Evolutionary conservation across 1,140 invertebrate genomes (phyloP).

Genomic region (Spodoptera litura): DNA sequence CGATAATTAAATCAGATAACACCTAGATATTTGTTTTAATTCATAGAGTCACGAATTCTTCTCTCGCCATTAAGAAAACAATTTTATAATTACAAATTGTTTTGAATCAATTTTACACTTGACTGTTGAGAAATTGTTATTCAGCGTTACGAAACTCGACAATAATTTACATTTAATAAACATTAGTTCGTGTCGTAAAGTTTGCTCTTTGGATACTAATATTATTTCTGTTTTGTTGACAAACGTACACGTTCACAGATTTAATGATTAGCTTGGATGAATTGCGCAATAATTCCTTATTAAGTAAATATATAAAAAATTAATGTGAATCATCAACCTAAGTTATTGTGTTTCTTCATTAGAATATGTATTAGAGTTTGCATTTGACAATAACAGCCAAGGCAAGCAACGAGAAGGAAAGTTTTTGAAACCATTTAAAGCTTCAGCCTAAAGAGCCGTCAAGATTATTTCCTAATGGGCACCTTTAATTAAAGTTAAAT

Average conservation of each 20-base stretch:
- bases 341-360: too few relatives aligned
- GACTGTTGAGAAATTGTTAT: slow-evolving; percentile 2
- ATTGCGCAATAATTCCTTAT: not conserved
- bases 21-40: slow-evolving; percentile 19
- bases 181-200: slow-evolving; percentile 10
- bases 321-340: not conserved
- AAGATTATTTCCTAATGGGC: slow-evolving; percentile 16
- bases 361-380: too few relatives aligned
- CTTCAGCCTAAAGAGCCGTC: not conserved
- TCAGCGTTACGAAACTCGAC: slow-evolving; percentile 9
- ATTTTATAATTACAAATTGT: slow-evolving; percentile 23
- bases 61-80: slow-evolving; percentile 6
- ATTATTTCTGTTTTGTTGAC: slow-evolving; percentile 1
- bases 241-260: not conserved
- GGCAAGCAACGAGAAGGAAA: too few relatives aligned
- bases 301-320: not conserved
- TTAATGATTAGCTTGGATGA: not conserved
- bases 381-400: too few relatives aligned
- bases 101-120: slow-evolving; percentile 26
- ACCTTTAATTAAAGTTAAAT: slow-evolving; percentile 19
- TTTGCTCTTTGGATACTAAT: slow-evolving; percentile 13
- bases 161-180: slow-evolving; percentile 6
- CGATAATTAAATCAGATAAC: slow-evolving; percentile 7
- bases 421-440: too few relatives aligned
- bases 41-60: slow-evolving; percentile 21